Base-by-base conservation (phyloP, 2,797 vertebrate genomes). In the Pangasius djambal region DNA sequence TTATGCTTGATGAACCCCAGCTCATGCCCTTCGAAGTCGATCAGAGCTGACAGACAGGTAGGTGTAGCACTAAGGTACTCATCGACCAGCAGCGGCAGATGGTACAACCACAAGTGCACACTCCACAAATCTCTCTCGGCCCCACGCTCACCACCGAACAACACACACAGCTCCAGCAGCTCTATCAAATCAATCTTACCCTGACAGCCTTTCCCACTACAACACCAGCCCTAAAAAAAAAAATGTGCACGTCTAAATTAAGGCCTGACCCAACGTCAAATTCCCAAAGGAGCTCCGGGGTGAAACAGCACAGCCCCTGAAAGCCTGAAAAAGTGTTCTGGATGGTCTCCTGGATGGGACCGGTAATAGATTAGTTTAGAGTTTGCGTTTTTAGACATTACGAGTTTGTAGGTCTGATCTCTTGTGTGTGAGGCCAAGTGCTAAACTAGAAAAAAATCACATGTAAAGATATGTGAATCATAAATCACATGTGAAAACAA, bases 131-230 rank as follows among this genome's bases (percentile, higher is more conserved):
- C 61, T 85, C 83, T 34, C 63, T 34, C 83, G 0, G 65, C 65
- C 5, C 34, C 28, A 3, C 10, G 5, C 65, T 70, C 75, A 81
- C 59, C 61, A 86, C 44, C 18, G n/a, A 78, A 87, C 72, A 87
- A 78, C 50, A 87, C 75, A 65, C 69, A 52, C 61, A 40, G 91
- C 90, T 90, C 91, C 86, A 78, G 87, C 89, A 91, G 95, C 86
- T 88, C 92, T 31, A 91, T 94, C 93, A 94, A 94, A 96, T 96
- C 95, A 94, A 95, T 96, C 95, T 95, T 94, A 85, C 85, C 85
- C 81, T 95, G 95, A 95, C 95, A 95, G 93, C 91, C 87, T 87
- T 89, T 94, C 94, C 94, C 93, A 89, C 87, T 87, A 93, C 93
- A 94, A 87, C 94, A 67, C 88, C 88, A 89, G 90, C 88, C 90